A percentile compares a stretch with the other conserved stretches of the same genome.
These are phyloP conservation scores for Maniola jurtina DNA, from an alignment of 1,140 invertebrate genomes.

Conservation along the genomic window DNA sequence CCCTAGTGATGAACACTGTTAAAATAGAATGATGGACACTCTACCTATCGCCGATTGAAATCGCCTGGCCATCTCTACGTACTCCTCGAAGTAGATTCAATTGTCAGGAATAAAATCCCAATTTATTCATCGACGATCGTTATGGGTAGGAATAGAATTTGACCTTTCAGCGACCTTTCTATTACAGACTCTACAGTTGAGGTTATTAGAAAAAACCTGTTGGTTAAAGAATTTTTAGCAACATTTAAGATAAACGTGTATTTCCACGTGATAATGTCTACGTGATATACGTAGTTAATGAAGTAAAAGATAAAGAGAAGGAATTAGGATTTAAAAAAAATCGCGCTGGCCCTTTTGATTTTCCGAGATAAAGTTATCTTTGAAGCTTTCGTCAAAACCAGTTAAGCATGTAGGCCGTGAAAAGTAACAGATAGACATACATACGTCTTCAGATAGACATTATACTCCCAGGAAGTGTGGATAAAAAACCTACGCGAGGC, in stretches of 20 bases:
- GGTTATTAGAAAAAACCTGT: too few species aligned
- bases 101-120: constrained; percentile 15
- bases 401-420: too few species aligned
- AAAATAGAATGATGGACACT: background rate
- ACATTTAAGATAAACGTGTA: background rate
- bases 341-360: too few species aligned
- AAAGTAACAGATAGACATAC: too few species aligned
- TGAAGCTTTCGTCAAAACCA: too few species aligned
- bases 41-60: background rate
- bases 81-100: constrained; percentile 18
- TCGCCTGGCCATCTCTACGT: constrained; percentile 7
- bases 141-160: constrained; percentile 1
- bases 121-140: constrained; percentile 18
- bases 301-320: too few species aligned
- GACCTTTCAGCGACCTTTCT: constrained; percentile 14
- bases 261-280: too few species aligned
- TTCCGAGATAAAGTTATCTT: too few species aligned
- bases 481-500: too few species aligned
- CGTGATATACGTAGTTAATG: constrained; percentile 2
- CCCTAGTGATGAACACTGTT: background rate
- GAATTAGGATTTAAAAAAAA: too few species aligned
- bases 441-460: too few species aligned
- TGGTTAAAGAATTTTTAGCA: background rate
- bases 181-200: background rate
- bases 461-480: too few species aligned